Evolutionary conservation across 1,140 invertebrate genomes (phyloP).

Genomic region (Leucophenga varia): DNA sequence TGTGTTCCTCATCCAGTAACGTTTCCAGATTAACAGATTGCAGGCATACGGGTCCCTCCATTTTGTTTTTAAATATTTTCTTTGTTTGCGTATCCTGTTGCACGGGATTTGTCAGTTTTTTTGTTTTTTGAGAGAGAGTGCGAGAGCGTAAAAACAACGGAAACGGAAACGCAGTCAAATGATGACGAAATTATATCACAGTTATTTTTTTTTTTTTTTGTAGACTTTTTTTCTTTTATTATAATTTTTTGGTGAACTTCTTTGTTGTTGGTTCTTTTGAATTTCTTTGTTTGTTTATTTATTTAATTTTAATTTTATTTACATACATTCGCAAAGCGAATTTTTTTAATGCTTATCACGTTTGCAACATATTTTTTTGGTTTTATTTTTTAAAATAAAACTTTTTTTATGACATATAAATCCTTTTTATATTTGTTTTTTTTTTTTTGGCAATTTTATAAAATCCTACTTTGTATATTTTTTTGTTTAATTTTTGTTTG

Average conservation of each 20-base stretch:
- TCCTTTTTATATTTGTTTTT: not conserved
- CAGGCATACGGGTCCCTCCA: no score
- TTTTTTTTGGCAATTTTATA: conserved; percentile 1
- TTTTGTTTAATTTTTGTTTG: conserved; percentile 3
- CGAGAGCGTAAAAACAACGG: conserved; percentile 3
- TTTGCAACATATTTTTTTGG: conserved; percentile 15
- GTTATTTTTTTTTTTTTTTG: conserved; percentile 21
- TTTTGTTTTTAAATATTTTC: no score
- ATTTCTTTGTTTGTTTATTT: no score
- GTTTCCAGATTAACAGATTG: conserved; percentile 36
- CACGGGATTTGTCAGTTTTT: not conserved
- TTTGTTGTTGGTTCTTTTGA: conserved; percentile 5
- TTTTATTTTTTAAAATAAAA: no score
- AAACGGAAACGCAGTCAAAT: no score
- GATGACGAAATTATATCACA: conserved; percentile 39
- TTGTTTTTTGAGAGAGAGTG: not conserved
- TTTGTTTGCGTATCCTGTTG: no score
- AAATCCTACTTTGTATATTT: conserved; percentile 23
- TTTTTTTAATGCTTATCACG: no score
- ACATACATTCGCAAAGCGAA: no score
- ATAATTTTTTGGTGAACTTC: conserved; percentile 23
- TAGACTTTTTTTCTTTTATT: no score
- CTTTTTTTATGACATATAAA: not conserved
- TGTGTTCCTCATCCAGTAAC: conserved; percentile 34
- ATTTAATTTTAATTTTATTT: no score